These are phyloP conservation scores for Pseudorectes ferrugineus DNA, from an alignment of 2,113 vertebrate genomes.

Conservation along the genomic window DNA sequence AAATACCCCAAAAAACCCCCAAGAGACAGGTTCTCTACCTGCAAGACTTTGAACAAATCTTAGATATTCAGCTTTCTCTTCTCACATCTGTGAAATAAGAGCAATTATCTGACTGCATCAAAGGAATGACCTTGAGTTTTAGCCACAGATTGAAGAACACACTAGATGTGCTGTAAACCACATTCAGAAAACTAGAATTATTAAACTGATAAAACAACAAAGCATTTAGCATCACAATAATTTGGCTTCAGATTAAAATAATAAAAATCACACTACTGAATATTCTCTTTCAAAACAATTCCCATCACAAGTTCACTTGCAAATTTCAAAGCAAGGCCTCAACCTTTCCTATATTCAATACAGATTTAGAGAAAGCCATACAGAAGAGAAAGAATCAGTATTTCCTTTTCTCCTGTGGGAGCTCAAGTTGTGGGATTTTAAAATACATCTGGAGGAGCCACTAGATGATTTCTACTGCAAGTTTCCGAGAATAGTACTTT, in stretches of 20 bases:
- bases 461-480: not conserved
- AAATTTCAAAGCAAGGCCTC: not conserved
- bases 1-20: rapidly evolving
- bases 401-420: not conserved
- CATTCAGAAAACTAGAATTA: not conserved
- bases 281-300: not conserved
- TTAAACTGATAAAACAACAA: not conserved
- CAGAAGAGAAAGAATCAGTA: not conserved
- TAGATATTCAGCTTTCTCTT: not conserved
- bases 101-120: not conserved
- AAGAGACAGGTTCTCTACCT: not conserved
- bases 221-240: not conserved
- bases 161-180: not conserved
- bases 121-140: not conserved
- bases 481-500: not conserved
- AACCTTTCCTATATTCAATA: not conserved
- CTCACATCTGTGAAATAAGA: not conserved
- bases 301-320: not conserved
- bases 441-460: not conserved
- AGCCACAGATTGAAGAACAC: not conserved
- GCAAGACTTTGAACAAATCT: not conserved
- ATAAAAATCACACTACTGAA: not conserved
- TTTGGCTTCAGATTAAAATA: not conserved
- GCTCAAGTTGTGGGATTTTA: not conserved
- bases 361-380: not conserved